A percentile compares a stretch with the other conserved stretches of the same genome.
Evolutionary conservation across 2,113 vertebrate species (phyloP).

Genomic region (Grus americana): DNA sequence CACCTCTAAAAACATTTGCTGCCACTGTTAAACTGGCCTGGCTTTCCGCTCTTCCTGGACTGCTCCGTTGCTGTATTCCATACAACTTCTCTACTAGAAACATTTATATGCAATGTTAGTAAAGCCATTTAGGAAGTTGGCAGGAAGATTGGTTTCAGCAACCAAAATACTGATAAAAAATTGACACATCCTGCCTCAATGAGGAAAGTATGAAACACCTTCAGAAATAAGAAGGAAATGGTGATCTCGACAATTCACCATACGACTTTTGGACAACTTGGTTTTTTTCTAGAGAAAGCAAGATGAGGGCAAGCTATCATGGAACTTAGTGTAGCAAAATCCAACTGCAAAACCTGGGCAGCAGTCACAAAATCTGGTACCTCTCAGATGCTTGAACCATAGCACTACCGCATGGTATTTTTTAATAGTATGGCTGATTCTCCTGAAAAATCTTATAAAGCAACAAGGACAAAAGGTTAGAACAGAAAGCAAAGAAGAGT

Average conservation of each 20-base stretch:
- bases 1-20: background rate
- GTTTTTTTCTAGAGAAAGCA: background rate
- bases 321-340: background rate
- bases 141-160: background rate
- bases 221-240: background rate
- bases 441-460: background rate
- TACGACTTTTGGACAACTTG: background rate
- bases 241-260: background rate
- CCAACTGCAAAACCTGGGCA: background rate
- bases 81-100: background rate
- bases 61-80: background rate
- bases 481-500: background rate
- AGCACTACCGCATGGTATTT: background rate
- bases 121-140: background rate
- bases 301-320: background rate
- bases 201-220: background rate
- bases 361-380: background rate
- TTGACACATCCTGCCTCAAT: fast-evolving
- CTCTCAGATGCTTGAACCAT: background rate
- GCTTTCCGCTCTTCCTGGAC: background rate
- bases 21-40: background rate
- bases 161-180: background rate
- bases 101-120: background rate
- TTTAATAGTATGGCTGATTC: background rate
- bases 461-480: background rate